Percentiles rank a stretch among this genome's conserved stretches.
Evolutionary conservation across 2,888 invertebrate species (phyloP).

Genomic region (Spicauda simplicius): DNA sequence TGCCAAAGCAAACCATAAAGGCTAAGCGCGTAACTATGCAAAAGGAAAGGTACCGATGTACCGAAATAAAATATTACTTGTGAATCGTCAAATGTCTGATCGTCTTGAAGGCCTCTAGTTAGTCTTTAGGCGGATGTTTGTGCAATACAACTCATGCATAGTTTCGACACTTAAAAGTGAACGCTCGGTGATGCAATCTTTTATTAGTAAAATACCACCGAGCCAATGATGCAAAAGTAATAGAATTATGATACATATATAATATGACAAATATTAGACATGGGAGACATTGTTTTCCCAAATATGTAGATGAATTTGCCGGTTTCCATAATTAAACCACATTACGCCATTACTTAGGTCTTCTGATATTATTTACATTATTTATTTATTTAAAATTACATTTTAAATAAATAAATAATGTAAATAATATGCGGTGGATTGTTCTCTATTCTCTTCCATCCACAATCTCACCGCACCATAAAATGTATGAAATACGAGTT

Average conservation of each 20-base stretch:
- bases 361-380: too few relatives aligned
- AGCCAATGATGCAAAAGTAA: conserved; percentile 59
- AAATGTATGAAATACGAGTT: too few relatives aligned
- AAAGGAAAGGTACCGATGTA: not conserved
- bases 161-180: conserved; percentile 80
- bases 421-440: too few relatives aligned
- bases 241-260: conserved; percentile 42
- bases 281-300: not conserved
- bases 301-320: not conserved
- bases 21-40: not conserved
- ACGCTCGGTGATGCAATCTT: conserved; percentile 72
- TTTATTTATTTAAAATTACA: too few relatives aligned
- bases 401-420: too few relatives aligned
- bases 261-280: conserved; percentile 47
- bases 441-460: too few relatives aligned
- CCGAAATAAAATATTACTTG: conserved; percentile 4
- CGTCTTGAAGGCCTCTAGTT: conserved; percentile 32
- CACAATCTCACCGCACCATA: too few relatives aligned
- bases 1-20: not conserved
- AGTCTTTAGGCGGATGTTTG: conserved; percentile 73
- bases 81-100: conserved; percentile 15
- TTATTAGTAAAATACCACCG: conserved; percentile 67
- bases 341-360: not conserved
- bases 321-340: not conserved
- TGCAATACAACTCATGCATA: conserved; percentile 75